A percentile compares a stretch with the other conserved stretches of the same genome.
These are phyloP conservation scores for Protonemura montana DNA, from an alignment of 2,888 invertebrate genomes.

Conservation along the genomic window DNA sequence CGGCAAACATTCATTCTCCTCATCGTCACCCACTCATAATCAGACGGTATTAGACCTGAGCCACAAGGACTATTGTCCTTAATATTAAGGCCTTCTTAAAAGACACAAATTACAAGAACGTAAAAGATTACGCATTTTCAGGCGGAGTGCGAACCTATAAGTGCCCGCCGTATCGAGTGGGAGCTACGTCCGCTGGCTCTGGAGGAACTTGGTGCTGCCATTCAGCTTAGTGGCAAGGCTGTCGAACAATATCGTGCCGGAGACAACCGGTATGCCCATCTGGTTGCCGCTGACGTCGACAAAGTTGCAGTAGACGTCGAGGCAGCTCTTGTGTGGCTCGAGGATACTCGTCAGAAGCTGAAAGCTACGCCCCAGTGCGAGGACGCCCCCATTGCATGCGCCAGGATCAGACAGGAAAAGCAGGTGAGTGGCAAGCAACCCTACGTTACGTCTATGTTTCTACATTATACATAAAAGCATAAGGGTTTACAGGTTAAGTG, in stretches of 20 bases:
- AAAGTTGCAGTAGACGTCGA: conserved; percentile 75
- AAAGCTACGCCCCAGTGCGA: conserved; percentile 71
- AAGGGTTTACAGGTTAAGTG: too few species aligned
- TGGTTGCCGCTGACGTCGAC: conserved; percentile 82
- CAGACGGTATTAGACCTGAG: too few species aligned
- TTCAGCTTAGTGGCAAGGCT: conserved; percentile 84
- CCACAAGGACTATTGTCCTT: too few species aligned
- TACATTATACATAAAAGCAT: too few species aligned
- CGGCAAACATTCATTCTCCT: too few species aligned
- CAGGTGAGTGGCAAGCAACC: too few species aligned
- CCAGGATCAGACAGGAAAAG: conserved; percentile 81
- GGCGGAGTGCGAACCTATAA: conserved; percentile 88
- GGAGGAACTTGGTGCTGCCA: conserved; percentile 78
- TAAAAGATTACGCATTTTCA: too few species aligned
- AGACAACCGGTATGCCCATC: conserved; percentile 67
- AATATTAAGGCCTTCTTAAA: too few species aligned
- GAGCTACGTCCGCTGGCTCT: conserved; percentile 81
- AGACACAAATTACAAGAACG: too few species aligned
- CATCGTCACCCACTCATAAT: too few species aligned
- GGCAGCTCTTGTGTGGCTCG: conserved; percentile 83
- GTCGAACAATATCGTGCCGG: conserved; percentile 72
- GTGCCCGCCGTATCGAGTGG: conserved; percentile 80
- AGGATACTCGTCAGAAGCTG: conserved; percentile 74
- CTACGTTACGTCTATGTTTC: too few species aligned
- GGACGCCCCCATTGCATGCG: conserved; percentile 78